These are phyloP conservation scores for Brachionus calyciflorus DNA, from an alignment of 1,140 invertebrate species.

Conservation along the genomic window DNA sequence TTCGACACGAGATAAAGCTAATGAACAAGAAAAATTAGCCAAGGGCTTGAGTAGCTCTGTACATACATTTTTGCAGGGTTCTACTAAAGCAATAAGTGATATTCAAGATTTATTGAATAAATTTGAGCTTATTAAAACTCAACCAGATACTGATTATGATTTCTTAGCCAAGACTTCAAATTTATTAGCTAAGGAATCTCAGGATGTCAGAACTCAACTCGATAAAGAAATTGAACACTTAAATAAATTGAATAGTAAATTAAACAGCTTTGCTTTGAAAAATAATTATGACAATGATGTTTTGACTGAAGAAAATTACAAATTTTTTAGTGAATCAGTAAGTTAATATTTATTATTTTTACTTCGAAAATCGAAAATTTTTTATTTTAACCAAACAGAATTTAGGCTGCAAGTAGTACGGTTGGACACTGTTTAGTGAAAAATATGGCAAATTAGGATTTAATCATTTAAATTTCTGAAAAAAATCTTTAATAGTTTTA, in stretches of 20 bases:
- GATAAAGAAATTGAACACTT: background rate
- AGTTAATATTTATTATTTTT: background rate
- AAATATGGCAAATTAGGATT: too few species aligned
- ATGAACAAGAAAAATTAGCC: slow-evolving; percentile 14
- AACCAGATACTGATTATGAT: background rate
- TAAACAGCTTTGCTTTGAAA: background rate
- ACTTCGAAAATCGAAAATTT: too few species aligned
- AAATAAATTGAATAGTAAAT: background rate
- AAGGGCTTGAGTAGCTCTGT: background rate
- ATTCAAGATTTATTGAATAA: background rate
- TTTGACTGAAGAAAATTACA: slow-evolving; percentile 11
- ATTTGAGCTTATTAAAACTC: slow-evolving; percentile 1
- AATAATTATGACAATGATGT: background rate
- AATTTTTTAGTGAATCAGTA: background rate
- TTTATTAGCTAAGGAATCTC: background rate
- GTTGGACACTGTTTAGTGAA: too few species aligned
- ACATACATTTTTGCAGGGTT: background rate
- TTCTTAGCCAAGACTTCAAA: background rate
- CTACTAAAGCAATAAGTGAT: background rate
- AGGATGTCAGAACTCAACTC: background rate
- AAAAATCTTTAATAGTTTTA: too few species aligned
- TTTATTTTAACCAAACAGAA: too few species aligned
- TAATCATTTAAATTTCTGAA: too few species aligned
- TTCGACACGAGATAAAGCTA: background rate
- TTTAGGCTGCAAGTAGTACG: too few species aligned